Base-by-base conservation (phyloP, 2,113 vertebrate species). In the Mesoclemmys tuberculata region DNA sequence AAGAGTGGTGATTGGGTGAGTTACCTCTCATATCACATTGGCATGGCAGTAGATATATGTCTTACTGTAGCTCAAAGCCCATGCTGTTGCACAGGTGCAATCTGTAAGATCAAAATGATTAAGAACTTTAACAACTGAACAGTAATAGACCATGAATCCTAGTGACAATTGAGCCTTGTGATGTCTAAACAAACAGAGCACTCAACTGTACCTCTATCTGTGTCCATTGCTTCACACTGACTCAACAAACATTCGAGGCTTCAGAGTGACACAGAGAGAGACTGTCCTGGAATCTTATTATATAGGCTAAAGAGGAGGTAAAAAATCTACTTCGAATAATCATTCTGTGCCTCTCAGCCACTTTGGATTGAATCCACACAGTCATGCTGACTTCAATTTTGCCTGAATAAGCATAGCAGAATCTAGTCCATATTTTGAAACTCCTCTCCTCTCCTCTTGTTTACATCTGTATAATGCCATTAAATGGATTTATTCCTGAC, bases 401-500 rank as follows among this genome's bases (percentile, higher is more conserved):
- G 52, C 58, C 82, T 91, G 44, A 82, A 51, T 88, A 84, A 68
- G 27, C 90, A 82, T 85, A 92, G 31, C 31, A 55, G 77, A 87
- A 64, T 14, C 10, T 27, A 51, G 58, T 82, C 58, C 78, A 44
- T 44, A 83, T 94, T 94, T 74, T 81, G 55, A 93, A 90, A 81
- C 51, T 52, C 13, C 13, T 52, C 11, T 55, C 46, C 84, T 91
- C 24, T 80, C 19, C 80, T 82, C 75, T 94, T 71, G 92, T 84
- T 90, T 94, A 85, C 26, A 90, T n/a, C 44, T 55, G 58, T 93
- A 85, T 61, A 92, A 84, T 85, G 29, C 61, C 87, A 77, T 46
- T 29, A 6, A 29, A 89, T 82, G 38, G 52, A 90, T 95, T 97
- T 96, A 61, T 86, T 96, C 85, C 58, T 94, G 86, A 91, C 95